These are phyloP conservation scores for Nemotelus pantherinus DNA, from an alignment of 2,888 invertebrate species.

Conservation along the genomic window DNA sequence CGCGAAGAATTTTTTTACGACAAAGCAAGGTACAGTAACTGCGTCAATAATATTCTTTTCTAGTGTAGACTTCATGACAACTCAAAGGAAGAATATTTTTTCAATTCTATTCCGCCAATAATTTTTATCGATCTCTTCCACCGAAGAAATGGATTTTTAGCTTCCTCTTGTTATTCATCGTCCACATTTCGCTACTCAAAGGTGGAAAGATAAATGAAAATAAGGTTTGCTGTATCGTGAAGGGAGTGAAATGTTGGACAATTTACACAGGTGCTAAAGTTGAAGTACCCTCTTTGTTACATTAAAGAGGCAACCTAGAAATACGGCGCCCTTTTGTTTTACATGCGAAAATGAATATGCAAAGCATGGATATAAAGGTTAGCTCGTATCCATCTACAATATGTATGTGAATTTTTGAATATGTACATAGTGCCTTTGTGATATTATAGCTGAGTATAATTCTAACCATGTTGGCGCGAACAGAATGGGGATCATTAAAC, in stretches of 20 bases:
- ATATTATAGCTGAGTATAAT: no score
- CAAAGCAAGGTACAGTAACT: no score
- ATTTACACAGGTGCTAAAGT: constrained; percentile 10
- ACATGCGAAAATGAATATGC: background rate
- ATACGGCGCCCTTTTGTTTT: background rate
- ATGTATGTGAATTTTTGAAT: no score
- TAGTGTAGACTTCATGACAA: no score
- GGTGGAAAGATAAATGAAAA: background rate
- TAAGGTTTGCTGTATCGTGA: background rate
- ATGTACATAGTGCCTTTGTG: no score
- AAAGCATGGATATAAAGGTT: no score
- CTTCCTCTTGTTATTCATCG: background rate
- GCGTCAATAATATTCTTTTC: no score
- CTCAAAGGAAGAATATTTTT: background rate
- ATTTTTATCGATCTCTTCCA: background rate
- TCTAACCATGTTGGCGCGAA: no score
- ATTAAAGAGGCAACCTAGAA: background rate
- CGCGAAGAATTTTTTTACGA: no score
- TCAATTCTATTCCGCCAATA: constrained; percentile 5
- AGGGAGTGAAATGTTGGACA: background rate
- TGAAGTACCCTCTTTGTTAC: constrained; percentile 2
- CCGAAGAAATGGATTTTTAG: background rate
- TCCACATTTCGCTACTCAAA: background rate
- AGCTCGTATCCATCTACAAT: no score
- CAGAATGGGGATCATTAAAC: no score